Evolutionary conservation across 2,888 invertebrate genomes (phyloP).

Genomic region (Itoplectis maculator): DNA sequence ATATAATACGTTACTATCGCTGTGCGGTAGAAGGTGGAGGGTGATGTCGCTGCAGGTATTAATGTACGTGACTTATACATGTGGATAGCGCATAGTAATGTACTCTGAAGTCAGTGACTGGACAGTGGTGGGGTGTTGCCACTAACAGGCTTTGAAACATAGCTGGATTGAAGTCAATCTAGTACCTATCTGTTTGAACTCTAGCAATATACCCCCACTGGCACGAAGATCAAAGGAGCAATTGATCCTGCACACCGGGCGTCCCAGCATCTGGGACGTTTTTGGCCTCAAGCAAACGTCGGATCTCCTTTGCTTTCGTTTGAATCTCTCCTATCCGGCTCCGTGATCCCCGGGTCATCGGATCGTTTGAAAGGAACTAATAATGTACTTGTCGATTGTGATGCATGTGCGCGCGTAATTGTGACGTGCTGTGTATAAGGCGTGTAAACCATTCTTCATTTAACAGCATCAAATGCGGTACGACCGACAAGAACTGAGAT

Average conservation of each 20-base stretch:
- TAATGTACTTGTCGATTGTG: conserved; percentile 1
- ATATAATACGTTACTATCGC: conserved; percentile 13
- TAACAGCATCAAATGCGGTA: not conserved
- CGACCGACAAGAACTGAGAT: no score
- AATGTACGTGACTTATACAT: not conserved
- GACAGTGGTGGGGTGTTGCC: conserved; percentile 21
- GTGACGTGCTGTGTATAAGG: not conserved
- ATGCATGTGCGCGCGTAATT: not conserved
- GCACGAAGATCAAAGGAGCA: conserved; percentile 52
- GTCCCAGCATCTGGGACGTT: conserved; percentile 16
- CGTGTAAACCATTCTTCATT: not conserved
- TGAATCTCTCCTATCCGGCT: conserved; percentile 1
- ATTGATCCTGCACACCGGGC: conserved; percentile 39
- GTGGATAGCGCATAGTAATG: not conserved
- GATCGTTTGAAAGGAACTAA: conserved; percentile 18
- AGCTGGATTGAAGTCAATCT: conserved; percentile 18
- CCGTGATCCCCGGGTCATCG: conserved; percentile 13
- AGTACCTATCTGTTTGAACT: conserved; percentile 44
- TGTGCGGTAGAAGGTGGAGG: not conserved
- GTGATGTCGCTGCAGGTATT: not conserved
- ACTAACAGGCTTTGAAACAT: conserved; percentile 40
- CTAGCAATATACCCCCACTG: conserved; percentile 21
- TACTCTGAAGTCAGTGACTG: not conserved
- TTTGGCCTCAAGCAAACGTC: conserved; percentile 22
- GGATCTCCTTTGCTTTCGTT: not conserved